Conservation (phyloP, 1,140 invertebrate species). For the Cotesia typhae region DNA sequence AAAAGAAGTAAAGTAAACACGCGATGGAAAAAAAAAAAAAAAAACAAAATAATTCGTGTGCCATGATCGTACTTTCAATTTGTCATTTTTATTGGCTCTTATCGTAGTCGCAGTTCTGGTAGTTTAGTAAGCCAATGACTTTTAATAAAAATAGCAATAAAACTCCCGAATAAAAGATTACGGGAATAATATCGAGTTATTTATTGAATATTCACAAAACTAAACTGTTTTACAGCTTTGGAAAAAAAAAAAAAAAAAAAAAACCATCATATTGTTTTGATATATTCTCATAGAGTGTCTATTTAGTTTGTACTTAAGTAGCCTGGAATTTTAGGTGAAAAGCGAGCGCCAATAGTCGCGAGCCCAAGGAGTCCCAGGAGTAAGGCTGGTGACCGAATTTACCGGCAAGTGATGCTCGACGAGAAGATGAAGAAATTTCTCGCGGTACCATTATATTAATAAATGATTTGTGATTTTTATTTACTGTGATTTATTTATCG, state of each 20-base stretch:
- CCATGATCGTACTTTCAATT: constrained; percentile 50
- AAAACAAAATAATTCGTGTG: constrained; percentile 37
- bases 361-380: constrained; percentile 60
- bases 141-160: constrained; percentile 4
- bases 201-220: neutral
- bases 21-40: constrained; percentile 30
- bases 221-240: no score
- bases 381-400: constrained; percentile 74
- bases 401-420: constrained; percentile 85
- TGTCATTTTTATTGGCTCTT: constrained; percentile 48
- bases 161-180: neutral
- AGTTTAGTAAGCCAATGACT: constrained; percentile 14
- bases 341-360: constrained; percentile 51
- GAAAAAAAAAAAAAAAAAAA: no score
- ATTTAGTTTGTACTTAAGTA: constrained; percentile 32
- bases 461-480: constrained; percentile 22
- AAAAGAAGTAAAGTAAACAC: constrained; percentile 31
- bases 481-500: constrained; percentile 26
- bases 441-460: constrained; percentile 71
- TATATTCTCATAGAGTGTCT: no score
- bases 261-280: no score
- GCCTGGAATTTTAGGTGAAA: constrained; percentile 60
- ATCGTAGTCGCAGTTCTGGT: constrained; percentile 36
- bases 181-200: no score
- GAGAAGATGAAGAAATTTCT: constrained; percentile 95